Conservation (phyloP, 2,797 vertebrate genomes). For the Lacerta viridis region DNA sequence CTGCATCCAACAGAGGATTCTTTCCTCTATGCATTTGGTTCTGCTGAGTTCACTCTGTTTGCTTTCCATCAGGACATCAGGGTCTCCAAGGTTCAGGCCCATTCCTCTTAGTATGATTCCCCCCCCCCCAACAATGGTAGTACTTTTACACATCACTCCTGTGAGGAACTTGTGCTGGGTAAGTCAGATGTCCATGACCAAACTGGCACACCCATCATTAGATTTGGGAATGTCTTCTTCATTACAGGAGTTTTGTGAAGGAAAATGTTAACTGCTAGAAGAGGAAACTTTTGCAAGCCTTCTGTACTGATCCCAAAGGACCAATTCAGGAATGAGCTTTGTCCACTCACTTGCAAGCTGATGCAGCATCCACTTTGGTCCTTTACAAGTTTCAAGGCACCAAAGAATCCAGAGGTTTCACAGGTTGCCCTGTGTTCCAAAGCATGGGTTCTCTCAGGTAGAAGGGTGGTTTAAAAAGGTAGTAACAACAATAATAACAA, state of each 20-base stretch:
- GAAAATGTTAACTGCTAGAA: not conserved
- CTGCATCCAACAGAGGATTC: not conserved
- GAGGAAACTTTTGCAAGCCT: not conserved
- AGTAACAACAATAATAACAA: no score
- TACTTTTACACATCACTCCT: no score
- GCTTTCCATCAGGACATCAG: not conserved
- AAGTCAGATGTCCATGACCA: not conserved
- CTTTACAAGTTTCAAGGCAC: not conserved
- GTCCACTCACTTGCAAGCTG: not conserved
- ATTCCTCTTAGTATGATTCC: not conserved
- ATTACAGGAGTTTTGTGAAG: not conserved
- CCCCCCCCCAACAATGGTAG: no score
- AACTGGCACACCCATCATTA: not conserved
- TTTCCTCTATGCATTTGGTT: conserved; percentile 1
- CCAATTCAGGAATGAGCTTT: not conserved
- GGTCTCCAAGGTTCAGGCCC: not conserved
- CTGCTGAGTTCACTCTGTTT: not conserved
- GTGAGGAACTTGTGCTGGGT: not conserved
- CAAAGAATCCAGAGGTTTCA: not conserved
- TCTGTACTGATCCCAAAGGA: not conserved
- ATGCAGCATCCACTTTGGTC: not conserved
- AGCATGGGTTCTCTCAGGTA: not conserved
- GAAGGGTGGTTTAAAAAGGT: no score
- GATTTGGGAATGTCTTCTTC: not conserved
- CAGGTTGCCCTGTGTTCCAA: not conserved